Evolutionary conservation across 2,797 vertebrate species (phyloP), one percentile per base, ranked within the genome.

Genomic region (Ispidina lecontei): DNA sequence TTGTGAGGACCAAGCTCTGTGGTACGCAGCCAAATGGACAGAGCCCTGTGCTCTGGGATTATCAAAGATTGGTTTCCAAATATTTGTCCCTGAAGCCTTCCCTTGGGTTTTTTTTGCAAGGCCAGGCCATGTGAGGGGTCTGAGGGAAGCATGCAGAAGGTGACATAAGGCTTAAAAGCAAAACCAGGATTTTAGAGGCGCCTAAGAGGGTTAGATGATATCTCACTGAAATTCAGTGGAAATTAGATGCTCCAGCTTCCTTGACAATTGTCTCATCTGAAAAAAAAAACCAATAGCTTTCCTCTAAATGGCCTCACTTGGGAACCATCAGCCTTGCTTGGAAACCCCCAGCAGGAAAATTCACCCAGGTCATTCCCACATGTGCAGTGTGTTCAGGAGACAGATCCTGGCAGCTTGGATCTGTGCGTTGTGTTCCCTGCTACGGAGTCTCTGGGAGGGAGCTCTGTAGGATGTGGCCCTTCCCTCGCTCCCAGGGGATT

Each of bases 71-170:
- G 52, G 44, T 86, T 89, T 93, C 68, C 68, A 93, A 92, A 39
- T 89, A 65, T 71, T 85, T 72, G 37, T 90, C 68, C 68, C 75
- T 58, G 71, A 83, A 95, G 33, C 29, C 75, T 92, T 93, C 75
- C 65, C 75, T 79, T 71, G 89, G 78, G 69, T 82, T 23, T 37
- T 82, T 85, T 87, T 68, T 89, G 31, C 71, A 85, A 93, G 72
- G 62, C 58, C 51, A 41, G 25, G 11, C 37, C 52, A 15, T 62
- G 62, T 63, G 60, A 94, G 49, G 15, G 64, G 12, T 81, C 73
- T 73, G 67, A 67, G 69, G 64, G 56, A 84, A 87, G 47, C 23
- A 41, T 16, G 22, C 26, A 51, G 68, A 84, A 89, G 46, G 51
- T 69, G 55, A 68, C 33, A 60, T 7, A 49, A 70, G 90, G 44